Conservation (phyloP, 2,888 invertebrate genomes). For the Drosophila neotestacea region DNA sequence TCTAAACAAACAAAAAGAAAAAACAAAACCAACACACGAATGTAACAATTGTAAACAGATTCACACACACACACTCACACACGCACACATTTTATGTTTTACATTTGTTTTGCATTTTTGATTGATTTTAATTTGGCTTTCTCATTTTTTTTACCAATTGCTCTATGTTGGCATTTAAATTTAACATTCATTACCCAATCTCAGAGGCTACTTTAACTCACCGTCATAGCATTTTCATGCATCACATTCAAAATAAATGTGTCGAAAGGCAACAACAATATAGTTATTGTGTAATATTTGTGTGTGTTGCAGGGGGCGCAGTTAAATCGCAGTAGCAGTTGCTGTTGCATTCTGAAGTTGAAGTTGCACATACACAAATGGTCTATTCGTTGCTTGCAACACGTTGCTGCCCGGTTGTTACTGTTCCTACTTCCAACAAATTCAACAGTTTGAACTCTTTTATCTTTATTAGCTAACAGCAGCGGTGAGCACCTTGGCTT, state of each 20-base stretch:
- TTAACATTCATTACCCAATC: constrained; percentile 11
- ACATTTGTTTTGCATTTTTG: constrained; percentile 23
- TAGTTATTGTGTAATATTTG: constrained; percentile 31
- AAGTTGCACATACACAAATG: constrained; percentile 16
- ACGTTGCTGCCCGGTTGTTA: constrained; percentile 40
- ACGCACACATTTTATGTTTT: constrained; percentile 8
- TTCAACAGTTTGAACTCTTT: constrained; percentile 28
- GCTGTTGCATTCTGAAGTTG: constrained; percentile 24
- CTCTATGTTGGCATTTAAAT: constrained; percentile 20
- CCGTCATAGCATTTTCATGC: constrained; percentile 29
- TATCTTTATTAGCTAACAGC: constrained; percentile 14
- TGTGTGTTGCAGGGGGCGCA: constrained; percentile 32
- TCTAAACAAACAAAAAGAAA: background rate
- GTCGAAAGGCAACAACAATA: constrained; percentile 11
- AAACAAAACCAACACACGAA: constrained; percentile 12
- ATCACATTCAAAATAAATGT: constrained; percentile 5
- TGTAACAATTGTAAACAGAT: constrained; percentile 40
- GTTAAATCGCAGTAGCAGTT: constrained; percentile 36
- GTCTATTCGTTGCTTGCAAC: constrained; percentile 33
- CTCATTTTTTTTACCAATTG: background rate
- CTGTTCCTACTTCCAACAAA: constrained; percentile 32
- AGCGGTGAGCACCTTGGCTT: too few species aligned
- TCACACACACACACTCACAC: constrained; percentile 4
- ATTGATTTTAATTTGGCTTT: constrained; percentile 12
- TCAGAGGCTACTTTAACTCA: constrained; percentile 53